Evolutionary conservation across 1,140 invertebrate species (phyloP), one percentile per base, ranked within the genome.

Genomic region (Leguminivora glycinivorella): DNA sequence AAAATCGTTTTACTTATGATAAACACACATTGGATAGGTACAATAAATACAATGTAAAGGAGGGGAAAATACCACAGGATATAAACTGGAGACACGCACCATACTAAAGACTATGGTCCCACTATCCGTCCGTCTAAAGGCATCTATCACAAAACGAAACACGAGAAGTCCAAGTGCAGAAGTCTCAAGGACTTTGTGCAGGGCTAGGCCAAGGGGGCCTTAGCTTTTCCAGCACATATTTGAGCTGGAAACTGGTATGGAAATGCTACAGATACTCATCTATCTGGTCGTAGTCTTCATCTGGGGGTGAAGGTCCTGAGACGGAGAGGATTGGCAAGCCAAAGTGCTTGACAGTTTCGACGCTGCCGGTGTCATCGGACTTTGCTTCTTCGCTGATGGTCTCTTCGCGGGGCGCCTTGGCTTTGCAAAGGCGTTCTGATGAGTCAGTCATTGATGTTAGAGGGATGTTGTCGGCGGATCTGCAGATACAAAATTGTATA

Each of bases 251-350:
- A 84, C 84, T 82, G 40, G 87, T 90, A 70, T 91, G 87, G 72
- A 89, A 90, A 90, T 90, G 89, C 89, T 92, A 91, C 83, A 92
- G 90, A 80, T 92, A 92, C 84, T 92, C 91, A 75, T 92, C 92
- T 81, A 92, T 92, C 77, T 92, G 90, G 70, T 92, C 92, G 31
- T 91, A 92, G 78, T 94, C 93, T 72, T 95, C 94, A 73, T 95
- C 94, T 0, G 95, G 95, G 29, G 95, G 95, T n/a, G 95, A 96
- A 0, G 95, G 95, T 67, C 95, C 95, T 14, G 95, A 96, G 7
- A 96, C 93, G 31, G 95, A 96, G 3, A 96, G 92, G 70, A 95
- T 95, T 43, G 95, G 95, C 76, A 96, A 87, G 26, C 95, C 95
- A 71, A 95, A 95, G 70, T 95, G 94, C 71, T 94, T 93, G 67